phyloP scores from a whole-genome alignment of 2,113 vertebrate species.

The Clarias gariepinus region DNA sequence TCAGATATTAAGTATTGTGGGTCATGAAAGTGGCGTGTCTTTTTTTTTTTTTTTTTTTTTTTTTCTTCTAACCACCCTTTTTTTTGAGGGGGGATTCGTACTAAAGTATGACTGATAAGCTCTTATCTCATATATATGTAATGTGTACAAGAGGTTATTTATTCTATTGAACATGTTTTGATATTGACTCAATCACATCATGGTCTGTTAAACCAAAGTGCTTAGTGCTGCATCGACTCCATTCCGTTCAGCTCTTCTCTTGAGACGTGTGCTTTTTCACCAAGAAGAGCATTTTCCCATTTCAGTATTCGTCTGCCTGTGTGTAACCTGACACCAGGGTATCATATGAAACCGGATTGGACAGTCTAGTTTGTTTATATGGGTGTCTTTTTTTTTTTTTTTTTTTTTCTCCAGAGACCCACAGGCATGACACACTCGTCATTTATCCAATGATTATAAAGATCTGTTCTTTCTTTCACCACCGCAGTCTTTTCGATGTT shows the following conservation, averaged over 20 bases:
- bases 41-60: not conserved
- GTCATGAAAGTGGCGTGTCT: not conserved
- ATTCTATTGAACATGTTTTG: not conserved
- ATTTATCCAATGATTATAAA: too few species aligned
- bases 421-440: not conserved
- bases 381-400: not conserved
- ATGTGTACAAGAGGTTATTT: not conserved
- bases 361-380: not conserved
- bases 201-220: not conserved
- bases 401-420: too few species aligned
- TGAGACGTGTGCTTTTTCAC: not conserved
- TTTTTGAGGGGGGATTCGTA: too few species aligned
- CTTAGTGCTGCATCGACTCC: not conserved
- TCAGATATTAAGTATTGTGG: not conserved
- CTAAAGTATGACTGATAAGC: not conserved
- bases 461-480: not conserved
- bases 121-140: not conserved
- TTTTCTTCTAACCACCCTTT: too few species aligned
- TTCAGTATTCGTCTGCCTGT: slow-evolving; percentile 18
- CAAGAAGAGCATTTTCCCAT: not conserved
- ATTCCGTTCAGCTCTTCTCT: not conserved
- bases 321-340: not conserved
- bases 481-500: not conserved
- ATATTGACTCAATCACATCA: not conserved
- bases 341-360: not conserved